Evolutionary conservation across 2,888 invertebrate genomes (phyloP).

Genomic region (Halocaridina rubra): DNA sequence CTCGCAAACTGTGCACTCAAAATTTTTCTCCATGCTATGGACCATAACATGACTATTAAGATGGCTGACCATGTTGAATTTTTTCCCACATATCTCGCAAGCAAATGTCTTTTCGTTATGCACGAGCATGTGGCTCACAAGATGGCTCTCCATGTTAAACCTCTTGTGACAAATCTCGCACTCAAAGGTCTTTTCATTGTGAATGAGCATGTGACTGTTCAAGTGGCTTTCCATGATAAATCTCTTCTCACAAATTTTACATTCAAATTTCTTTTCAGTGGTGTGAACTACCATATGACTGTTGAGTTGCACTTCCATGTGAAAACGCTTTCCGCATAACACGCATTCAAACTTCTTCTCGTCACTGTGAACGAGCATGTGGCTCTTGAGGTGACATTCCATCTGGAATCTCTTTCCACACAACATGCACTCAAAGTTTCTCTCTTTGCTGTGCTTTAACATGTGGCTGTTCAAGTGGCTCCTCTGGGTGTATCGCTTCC

Average conservation of each 20-base stretch:
- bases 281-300: slow-evolving; percentile 50
- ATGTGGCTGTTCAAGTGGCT: slow-evolving; percentile 52
- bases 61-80: slow-evolving; percentile 46
- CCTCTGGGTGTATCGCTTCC: slow-evolving; percentile 38
- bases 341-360: slow-evolving; percentile 49
- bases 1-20: slow-evolving; percentile 41
- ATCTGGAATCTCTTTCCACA: slow-evolving; percentile 46
- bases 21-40: slow-evolving; percentile 41
- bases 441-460: slow-evolving; percentile 42
- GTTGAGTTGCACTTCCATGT: slow-evolving; percentile 49
- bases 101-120: slow-evolving; percentile 47
- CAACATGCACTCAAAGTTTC: slow-evolving; percentile 38
- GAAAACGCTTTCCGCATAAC: slow-evolving; percentile 42
- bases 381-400: slow-evolving; percentile 49
- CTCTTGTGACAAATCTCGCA: slow-evolving; percentile 43
- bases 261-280: slow-evolving; percentile 33
- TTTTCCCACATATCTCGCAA: slow-evolving; percentile 44
- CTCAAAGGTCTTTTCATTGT: slow-evolving; percentile 46
- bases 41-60: slow-evolving; percentile 44
- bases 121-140: slow-evolving; percentile 46
- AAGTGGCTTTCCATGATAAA: slow-evolving; percentile 44
- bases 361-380: slow-evolving; percentile 50
- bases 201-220: slow-evolving; percentile 49
- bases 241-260: slow-evolving; percentile 39
- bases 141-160: slow-evolving; percentile 46